These are phyloP conservation scores for Sebastes nivosus DNA, from an alignment of 2,797 vertebrate species.

Conservation along the genomic window DNA sequence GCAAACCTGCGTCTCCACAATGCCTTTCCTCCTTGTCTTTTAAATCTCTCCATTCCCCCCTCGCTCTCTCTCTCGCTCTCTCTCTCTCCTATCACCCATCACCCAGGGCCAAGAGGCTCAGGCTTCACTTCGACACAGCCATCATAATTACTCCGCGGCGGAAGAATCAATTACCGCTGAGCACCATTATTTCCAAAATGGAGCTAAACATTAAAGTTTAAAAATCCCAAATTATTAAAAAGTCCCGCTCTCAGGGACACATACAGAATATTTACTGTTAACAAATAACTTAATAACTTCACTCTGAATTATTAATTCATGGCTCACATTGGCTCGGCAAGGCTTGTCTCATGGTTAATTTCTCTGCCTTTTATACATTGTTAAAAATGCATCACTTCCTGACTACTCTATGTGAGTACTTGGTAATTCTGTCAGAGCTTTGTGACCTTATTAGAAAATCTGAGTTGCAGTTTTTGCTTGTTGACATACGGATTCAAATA, in stretches of 20 bases:
- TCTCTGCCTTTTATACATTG: conserved; percentile 68
- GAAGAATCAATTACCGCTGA: conserved; percentile 83
- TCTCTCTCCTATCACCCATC: conserved; percentile 62
- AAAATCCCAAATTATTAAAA: conserved; percentile 81
- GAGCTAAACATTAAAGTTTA: conserved; percentile 82
- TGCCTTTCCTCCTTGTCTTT: conserved; percentile 39
- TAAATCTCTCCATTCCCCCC: conserved; percentile 45
- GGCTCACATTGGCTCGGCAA: conserved; percentile 60
- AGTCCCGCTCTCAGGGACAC: conserved; percentile 79
- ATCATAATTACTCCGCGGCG: conserved; percentile 74
- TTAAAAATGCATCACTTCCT: conserved; percentile 78
- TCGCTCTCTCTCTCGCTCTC: conserved; percentile 31
- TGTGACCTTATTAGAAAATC: conserved; percentile 45
- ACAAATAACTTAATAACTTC: conserved; percentile 86
- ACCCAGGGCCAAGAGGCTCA: conserved; percentile 70
- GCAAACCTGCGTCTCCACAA: conserved; percentile 28
- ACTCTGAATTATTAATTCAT: conserved; percentile 81
- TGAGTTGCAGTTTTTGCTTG: conserved; percentile 45
- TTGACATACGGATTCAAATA: conserved; percentile 32
- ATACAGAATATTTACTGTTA: conserved; percentile 85
- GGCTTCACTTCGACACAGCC: conserved; percentile 61
- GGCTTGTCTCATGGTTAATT: conserved; percentile 73
- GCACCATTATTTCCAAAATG: conserved; percentile 79
- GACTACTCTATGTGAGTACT: conserved; percentile 60
- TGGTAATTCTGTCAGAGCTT: conserved; percentile 52